Base-by-base conservation (phyloP, 2,888 invertebrate genomes). In the Blomia tropicalis region DNA sequence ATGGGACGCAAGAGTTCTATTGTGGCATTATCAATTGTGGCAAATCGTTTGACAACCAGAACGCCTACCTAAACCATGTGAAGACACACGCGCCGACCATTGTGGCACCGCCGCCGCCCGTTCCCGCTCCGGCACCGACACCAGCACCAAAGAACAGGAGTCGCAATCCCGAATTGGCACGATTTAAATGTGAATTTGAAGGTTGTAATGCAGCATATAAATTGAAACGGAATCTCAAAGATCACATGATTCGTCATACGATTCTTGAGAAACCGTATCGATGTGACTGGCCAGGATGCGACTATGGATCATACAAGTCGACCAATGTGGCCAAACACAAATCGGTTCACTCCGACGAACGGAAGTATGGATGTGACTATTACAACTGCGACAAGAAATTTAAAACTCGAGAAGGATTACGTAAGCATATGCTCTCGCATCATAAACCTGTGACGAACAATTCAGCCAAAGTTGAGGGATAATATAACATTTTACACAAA, bases 151-250 rank as follows among this genome's bases (percentile, higher is more conserved):
- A 56, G 29, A 27, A 23, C 11, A 17, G 36, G 29, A 56, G 36
- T 31, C 56, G 56, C 14, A 56, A 56, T 36, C 56, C 56, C 2
- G 56, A 56, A 32, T 36, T 32, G 31, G 56, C 56, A 7, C 2
- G 56, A 31, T 56, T 56, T 25, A 56, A 56, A 25, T 56, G 56
- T 31, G 56, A 56, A 36, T 56, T 56, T 56, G 56, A 56, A 56
- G 56, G 56, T 14, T 56, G 56, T 25, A 56, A 17, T 3, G 56
- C 56, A 14, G 56, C 56, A 22, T 56, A 56, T 25, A 56, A 56
- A 25, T 56, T 56, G 29, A 56, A 56, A 31, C 56, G 56, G 11
- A 56, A 56, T 36, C 36, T 56, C 11, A 56, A 56, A 36, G 56
- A 56, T 36, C 56, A 56, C 23, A 56, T 56, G 56, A 56, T 56